Conservation (phyloP, 2,113 vertebrate genomes). For the Grantiella picta region DNA sequence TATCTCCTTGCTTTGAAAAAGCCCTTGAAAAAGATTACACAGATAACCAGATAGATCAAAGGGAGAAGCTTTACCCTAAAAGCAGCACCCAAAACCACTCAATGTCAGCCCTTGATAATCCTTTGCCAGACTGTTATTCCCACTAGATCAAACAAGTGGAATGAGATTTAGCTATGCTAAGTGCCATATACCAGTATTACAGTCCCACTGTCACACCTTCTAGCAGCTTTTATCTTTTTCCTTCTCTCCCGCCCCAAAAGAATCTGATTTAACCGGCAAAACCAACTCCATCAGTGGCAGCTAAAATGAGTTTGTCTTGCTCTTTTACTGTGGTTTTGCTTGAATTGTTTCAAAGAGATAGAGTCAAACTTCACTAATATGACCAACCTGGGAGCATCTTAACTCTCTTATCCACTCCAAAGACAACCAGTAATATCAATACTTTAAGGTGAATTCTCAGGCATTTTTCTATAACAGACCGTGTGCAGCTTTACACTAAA, state of each 20-base stretch:
- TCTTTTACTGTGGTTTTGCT: background rate
- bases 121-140: background rate
- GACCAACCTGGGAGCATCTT: background rate
- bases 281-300: background rate
- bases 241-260: background rate
- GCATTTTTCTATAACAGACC: background rate
- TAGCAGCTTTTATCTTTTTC: background rate
- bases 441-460: background rate
- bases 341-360: background rate
- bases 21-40: conserved; percentile 15
- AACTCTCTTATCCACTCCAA: background rate
- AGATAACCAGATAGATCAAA: conserved; percentile 41
- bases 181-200: background rate
- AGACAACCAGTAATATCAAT: background rate
- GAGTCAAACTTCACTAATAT: background rate
- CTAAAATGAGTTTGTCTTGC: background rate
- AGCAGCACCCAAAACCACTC: background rate
- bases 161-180: background rate
- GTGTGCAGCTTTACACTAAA: background rate
- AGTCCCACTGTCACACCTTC: background rate
- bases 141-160: conserved; percentile 16
- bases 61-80: background rate
- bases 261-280: background rate
- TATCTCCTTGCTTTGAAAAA: conserved; percentile 31
- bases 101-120: background rate